Conservation (phyloP, 2,797 vertebrate genomes). For the Cyclopterus lumpus region DNA sequence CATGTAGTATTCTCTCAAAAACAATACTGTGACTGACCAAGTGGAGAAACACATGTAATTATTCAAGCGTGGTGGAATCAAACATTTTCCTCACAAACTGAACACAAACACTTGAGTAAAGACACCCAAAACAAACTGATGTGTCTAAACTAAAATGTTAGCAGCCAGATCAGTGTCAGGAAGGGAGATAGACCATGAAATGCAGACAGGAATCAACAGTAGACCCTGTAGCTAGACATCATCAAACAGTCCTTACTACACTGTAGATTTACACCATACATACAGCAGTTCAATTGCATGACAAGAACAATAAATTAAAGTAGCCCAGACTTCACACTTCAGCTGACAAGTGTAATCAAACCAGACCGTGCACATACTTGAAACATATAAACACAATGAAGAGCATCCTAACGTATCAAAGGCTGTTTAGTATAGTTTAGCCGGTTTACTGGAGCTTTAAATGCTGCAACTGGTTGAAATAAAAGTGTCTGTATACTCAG, state of each 20-base stretch:
- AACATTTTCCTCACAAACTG: constrained; percentile 22
- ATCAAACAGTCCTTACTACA: constrained; percentile 62
- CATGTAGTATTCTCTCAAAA: constrained; percentile 12
- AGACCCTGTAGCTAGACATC: constrained; percentile 42
- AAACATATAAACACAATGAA: constrained; percentile 52
- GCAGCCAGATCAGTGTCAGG: constrained; percentile 34
- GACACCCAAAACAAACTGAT: constrained; percentile 35
- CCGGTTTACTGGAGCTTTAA: not conserved
- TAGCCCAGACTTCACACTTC: constrained; percentile 44
- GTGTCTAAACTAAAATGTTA: constrained; percentile 47
- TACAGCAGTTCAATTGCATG: constrained; percentile 43
- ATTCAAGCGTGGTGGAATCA: constrained; percentile 14
- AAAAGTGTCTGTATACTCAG: not conserved
- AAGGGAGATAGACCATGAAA: constrained; percentile 41
- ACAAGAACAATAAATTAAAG: constrained; percentile 59
- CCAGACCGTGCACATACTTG: constrained; percentile 39
- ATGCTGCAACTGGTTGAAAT: not conserved
- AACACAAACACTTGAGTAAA: constrained; percentile 53
- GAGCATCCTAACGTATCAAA: constrained; percentile 46
- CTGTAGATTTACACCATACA: constrained; percentile 55
- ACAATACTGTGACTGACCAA: not conserved
- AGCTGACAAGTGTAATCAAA: constrained; percentile 53
- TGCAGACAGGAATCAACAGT: constrained; percentile 59
- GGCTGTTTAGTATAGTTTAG: not conserved
- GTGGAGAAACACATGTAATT: constrained; percentile 24